These are phyloP conservation scores for Diglossa cyanea DNA, from an alignment of 2,797 vertebrate genomes.

Conservation along the genomic window DNA sequence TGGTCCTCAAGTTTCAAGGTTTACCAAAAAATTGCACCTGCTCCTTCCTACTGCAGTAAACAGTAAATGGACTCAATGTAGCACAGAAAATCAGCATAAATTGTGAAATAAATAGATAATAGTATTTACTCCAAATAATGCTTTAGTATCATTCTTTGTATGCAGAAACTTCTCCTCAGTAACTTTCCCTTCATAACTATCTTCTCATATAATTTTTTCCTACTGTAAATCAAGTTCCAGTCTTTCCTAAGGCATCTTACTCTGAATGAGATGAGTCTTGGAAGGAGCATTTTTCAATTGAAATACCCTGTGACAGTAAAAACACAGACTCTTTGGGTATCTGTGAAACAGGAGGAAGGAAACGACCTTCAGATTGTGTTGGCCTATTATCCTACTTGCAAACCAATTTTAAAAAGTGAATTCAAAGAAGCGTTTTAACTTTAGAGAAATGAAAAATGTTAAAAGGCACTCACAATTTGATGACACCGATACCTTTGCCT, in stretches of 20 bases:
- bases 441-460: neutral
- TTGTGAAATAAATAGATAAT: neutral
- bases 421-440: neutral
- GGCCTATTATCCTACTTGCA: neutral
- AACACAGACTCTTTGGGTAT: neutral
- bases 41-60: neutral
- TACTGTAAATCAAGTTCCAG: neutral
- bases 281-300: neutral
- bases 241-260: neutral
- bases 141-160: neutral
- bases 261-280: rapidly evolving
- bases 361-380: neutral
- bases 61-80: neutral
- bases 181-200: neutral
- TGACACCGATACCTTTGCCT: neutral
- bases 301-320: neutral
- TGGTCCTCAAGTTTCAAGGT: neutral
- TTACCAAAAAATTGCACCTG: neutral
- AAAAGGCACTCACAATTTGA: neutral
- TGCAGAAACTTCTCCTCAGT: neutral
- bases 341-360: neutral
- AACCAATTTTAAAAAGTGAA: neutral
- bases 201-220: neutral
- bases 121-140: neutral
- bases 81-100: neutral